Evolutionary conservation across 2,888 invertebrate genomes (phyloP).

Genomic region (Agrochola lychnidis): DNA sequence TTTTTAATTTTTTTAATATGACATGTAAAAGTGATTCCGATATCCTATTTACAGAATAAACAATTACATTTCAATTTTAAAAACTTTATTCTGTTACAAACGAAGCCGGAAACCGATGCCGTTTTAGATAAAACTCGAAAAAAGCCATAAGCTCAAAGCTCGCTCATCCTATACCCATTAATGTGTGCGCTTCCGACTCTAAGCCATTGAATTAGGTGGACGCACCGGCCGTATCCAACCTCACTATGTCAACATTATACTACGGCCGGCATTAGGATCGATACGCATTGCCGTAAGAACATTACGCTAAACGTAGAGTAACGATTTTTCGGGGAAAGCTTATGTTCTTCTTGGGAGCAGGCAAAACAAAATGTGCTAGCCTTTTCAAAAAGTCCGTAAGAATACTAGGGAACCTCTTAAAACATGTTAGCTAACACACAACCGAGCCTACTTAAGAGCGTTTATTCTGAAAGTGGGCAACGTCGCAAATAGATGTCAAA

Average conservation of each 20-base stretch:
- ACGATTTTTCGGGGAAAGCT: slow-evolving; percentile 18
- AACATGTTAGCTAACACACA: neutral
- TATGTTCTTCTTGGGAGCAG: neutral
- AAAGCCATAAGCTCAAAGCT: slow-evolving; percentile 10
- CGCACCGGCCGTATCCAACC: slow-evolving; percentile 6
- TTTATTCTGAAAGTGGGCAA: too few species aligned
- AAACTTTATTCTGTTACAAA: neutral
- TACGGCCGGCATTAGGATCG: slow-evolving; percentile 22
- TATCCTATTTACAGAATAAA: too few species aligned
- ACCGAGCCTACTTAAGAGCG: neutral
- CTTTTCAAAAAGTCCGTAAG: neutral
- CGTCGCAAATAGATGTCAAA: too few species aligned
- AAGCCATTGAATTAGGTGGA: slow-evolving; percentile 25
- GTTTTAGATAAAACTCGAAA: slow-evolving; percentile 5
- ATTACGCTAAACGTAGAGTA: slow-evolving; percentile 14
- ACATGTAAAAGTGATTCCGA: too few species aligned
- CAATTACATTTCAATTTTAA: too few species aligned
- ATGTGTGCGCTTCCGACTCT: slow-evolving; percentile 12
- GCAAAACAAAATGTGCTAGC: neutral
- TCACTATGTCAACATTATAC: slow-evolving; percentile 23
- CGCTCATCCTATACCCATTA: neutral
- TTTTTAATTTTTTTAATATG: too few species aligned
- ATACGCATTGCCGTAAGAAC: slow-evolving; percentile 31
- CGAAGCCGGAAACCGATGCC: neutral
- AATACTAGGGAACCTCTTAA: neutral